These are phyloP conservation scores for Rhagologus leucostigma DNA, from an alignment of 2,113 vertebrate species.

Conservation along the genomic window DNA sequence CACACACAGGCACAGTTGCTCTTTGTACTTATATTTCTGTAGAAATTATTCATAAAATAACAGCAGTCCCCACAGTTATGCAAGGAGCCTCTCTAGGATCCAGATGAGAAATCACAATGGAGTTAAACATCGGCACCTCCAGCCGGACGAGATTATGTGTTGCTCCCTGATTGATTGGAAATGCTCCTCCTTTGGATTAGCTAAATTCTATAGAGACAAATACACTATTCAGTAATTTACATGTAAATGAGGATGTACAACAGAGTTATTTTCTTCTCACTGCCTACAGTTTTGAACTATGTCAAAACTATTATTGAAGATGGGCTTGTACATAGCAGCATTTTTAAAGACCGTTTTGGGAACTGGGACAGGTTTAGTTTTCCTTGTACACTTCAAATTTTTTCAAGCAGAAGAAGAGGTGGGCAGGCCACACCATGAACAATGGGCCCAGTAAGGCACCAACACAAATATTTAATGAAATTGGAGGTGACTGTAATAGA, in stretches of 20 bases:
- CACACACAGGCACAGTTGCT: not conserved
- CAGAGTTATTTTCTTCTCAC: not conserved
- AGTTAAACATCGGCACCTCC: not conserved
- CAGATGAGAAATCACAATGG: not conserved
- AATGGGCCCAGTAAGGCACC: not conserved
- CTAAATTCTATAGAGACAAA: conserved; percentile 10
- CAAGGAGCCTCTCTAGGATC: not conserved
- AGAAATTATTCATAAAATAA: not conserved
- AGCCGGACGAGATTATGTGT: not conserved
- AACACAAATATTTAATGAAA: not conserved
- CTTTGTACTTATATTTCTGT: not conserved
- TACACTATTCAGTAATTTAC: conserved; percentile 3
- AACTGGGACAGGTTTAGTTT: conserved; percentile 3
- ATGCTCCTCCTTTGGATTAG: not conserved
- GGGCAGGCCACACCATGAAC: not conserved
- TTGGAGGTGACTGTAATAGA: not conserved
- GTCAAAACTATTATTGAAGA: not conserved
- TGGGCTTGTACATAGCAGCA: not conserved
- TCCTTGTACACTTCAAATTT: not conserved
- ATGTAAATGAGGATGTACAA: conserved; percentile 31
- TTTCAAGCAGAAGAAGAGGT: conserved; percentile 12
- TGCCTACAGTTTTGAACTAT: not conserved
- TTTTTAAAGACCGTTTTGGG: not conserved
- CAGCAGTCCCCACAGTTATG: not conserved
- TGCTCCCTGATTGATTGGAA: not conserved